Conservation (phyloP, 2,797 vertebrate genomes). For the Alca torda region DNA sequence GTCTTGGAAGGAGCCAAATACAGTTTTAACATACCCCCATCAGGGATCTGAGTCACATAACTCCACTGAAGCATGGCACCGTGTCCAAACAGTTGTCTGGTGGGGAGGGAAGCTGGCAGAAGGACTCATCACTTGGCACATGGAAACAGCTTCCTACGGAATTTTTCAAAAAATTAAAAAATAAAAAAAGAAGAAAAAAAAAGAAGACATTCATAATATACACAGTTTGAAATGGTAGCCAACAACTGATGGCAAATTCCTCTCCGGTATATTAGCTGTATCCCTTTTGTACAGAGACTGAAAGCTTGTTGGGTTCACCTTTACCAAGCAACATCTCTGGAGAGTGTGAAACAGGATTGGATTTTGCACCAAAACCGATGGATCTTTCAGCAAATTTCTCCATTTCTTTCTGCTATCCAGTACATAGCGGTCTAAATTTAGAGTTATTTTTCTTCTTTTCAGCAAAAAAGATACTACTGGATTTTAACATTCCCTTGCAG, state of each 20-base stretch:
- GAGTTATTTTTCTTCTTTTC: neutral
- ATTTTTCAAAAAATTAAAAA: neutral
- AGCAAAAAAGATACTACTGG: neutral
- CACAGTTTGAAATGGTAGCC: neutral
- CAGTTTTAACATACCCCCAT: neutral
- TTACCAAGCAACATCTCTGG: neutral
- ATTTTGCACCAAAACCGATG: neutral
- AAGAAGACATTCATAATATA: neutral
- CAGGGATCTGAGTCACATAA: neutral
- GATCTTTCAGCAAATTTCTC: neutral
- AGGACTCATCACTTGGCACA: neutral
- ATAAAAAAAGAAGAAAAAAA: neutral
- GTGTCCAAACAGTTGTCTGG: slow-evolving; percentile 8
- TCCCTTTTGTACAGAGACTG: neutral
- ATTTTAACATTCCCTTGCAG: neutral
- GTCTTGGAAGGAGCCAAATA: neutral
- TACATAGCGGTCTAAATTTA: neutral
- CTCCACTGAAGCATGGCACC: neutral
- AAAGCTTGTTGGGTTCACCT: neutral
- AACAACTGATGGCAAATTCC: neutral
- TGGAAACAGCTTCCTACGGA: neutral
- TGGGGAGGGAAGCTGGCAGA: slow-evolving; percentile 19
- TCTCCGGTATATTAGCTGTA: neutral
- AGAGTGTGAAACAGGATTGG: neutral
- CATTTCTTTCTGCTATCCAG: neutral